phyloP scores from a whole-genome alignment of 2,797 vertebrate species.

The Cryptoprocta ferox region DNA sequence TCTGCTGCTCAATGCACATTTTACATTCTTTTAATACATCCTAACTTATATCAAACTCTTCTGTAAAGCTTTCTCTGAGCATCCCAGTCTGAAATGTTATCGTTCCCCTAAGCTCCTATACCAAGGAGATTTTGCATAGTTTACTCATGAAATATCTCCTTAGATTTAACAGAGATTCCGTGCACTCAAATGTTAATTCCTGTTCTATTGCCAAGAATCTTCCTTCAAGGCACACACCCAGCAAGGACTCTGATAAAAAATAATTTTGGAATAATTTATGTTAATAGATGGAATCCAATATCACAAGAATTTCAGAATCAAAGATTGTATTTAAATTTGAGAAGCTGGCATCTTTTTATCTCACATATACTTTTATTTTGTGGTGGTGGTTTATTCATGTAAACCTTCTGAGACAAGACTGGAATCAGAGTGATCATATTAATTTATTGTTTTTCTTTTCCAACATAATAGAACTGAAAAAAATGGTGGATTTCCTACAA shows the following conservation, averaged over 20 bases:
- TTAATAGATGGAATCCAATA: background rate
- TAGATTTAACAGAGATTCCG: constrained; percentile 24
- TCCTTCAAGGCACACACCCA: background rate
- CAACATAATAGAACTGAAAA: background rate
- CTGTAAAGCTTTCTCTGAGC: background rate
- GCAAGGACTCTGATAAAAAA: background rate
- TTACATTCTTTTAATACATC: background rate
- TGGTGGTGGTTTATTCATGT: background rate
- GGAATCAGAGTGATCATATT: background rate
- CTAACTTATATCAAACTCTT: background rate
- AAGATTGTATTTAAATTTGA: background rate
- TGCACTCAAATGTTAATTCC: background rate
- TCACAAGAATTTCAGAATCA: background rate
- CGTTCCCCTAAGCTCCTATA: background rate
- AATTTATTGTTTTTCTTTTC: background rate
- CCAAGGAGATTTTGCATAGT: background rate
- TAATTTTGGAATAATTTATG: background rate
- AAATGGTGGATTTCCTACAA: background rate
- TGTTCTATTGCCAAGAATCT: background rate
- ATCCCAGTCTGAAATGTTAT: background rate
- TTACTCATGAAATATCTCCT: background rate
- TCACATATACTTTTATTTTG: background rate
- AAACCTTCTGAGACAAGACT: background rate
- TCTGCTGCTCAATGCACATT: rapidly evolving
- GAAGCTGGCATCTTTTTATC: background rate